Percentiles rank a stretch among this genome's conserved stretches.
Evolutionary conservation across 2,113 vertebrate species (phyloP).

Genomic region (Takifugu bimaculatus): DNA sequence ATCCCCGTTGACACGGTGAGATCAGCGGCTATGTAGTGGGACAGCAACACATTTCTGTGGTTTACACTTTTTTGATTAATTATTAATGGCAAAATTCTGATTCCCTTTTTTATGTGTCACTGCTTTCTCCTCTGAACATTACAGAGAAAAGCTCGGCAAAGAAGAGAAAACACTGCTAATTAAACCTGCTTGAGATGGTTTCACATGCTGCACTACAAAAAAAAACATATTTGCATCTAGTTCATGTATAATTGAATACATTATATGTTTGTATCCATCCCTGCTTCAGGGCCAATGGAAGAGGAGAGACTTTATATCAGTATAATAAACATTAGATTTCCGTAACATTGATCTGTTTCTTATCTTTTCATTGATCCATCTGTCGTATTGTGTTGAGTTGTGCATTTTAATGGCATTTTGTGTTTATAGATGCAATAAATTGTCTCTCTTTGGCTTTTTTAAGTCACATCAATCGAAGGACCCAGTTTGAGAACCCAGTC

Average conservation of each 20-base stretch:
- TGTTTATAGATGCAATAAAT: no score
- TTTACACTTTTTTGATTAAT: conserved; percentile 30
- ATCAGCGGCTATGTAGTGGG: conserved; percentile 20
- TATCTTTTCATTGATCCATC: no score
- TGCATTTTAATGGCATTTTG: conserved; percentile 1
- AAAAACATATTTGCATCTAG: not conserved
- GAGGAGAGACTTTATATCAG: no score
- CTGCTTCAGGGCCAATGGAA: no score
- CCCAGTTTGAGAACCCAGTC: conserved; percentile 99
- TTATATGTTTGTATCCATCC: no score
- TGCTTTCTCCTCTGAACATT: conserved; percentile 35
- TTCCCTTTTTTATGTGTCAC: conserved; percentile 24
- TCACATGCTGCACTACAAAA: not conserved
- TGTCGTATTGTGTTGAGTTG: not conserved
- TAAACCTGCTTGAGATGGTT: conserved; percentile 1
- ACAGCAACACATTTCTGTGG: conserved; percentile 27
- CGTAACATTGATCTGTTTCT: no score
- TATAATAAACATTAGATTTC: no score
- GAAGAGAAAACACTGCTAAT: not conserved
- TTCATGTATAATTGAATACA: no score
- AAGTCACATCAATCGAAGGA: conserved; percentile 99
- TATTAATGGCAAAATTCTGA: conserved; percentile 28
- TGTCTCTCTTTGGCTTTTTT: conserved; percentile 50
- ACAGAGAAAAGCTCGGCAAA: not conserved
- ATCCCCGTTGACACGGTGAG: conserved; percentile 30